Conservation (phyloP, 2,888 invertebrate genomes). For the Drosophila multiciliata region DNA sequence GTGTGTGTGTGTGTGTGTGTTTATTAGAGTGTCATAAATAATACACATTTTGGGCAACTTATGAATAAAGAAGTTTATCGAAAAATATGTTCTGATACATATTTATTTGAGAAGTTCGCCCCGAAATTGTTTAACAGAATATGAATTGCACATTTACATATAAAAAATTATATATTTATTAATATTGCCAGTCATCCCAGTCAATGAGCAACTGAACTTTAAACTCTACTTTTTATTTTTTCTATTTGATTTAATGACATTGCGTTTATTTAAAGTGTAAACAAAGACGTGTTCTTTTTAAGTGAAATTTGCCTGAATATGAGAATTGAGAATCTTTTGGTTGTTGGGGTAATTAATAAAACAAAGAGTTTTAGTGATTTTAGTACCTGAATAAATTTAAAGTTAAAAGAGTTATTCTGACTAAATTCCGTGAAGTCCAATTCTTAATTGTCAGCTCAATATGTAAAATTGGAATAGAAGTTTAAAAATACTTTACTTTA, state of each 20-base stretch:
- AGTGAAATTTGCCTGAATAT: background rate
- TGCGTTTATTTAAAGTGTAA: background rate
- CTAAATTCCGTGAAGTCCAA: background rate
- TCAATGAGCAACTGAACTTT: background rate
- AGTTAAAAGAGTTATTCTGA: background rate
- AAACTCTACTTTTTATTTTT: background rate
- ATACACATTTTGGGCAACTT: constrained; percentile 25
- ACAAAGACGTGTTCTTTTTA: no score
- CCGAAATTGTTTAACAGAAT: background rate
- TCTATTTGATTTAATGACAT: background rate
- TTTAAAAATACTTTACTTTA: constrained; percentile 5
- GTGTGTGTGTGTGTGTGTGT: constrained; percentile 4
- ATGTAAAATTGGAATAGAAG: background rate
- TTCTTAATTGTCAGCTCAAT: background rate
- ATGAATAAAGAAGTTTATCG: background rate
- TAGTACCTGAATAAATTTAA: background rate
- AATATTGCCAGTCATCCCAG: background rate
- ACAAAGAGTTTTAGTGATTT: background rate
- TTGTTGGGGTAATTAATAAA: background rate
- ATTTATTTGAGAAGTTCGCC: background rate
- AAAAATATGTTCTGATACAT: fast-evolving
- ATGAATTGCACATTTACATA: background rate
- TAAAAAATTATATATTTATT: background rate
- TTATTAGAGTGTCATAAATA: constrained; percentile 21
- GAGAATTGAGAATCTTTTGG: no score